Conservation (phyloP, 2,888 invertebrate genomes). For the Hermodice carunculata region DNA sequence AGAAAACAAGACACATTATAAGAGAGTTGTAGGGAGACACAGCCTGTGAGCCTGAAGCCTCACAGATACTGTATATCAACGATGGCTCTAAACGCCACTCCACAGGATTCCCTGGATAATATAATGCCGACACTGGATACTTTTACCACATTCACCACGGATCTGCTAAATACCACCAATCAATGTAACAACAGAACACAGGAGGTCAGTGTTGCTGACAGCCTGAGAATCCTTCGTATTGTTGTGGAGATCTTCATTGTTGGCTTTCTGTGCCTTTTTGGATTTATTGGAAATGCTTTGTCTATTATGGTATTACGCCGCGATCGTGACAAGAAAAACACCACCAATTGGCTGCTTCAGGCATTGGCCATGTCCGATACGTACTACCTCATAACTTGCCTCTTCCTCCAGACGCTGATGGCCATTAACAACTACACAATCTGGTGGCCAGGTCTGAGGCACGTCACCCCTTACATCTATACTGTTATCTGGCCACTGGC, state of each 20-base stretch:
- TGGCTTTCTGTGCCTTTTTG: slow-evolving; percentile 34
- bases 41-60: too few species aligned
- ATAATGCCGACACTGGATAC: too few species aligned
- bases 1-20: too few species aligned
- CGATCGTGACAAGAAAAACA: slow-evolving; percentile 36
- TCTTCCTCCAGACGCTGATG: slow-evolving; percentile 38
- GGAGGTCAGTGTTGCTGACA: too few species aligned
- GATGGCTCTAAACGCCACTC: too few species aligned
- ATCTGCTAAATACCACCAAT: too few species aligned
- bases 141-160: too few species aligned
- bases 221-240: slow-evolving; percentile 25
- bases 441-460: slow-evolving; percentile 33
- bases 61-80: too few species aligned
- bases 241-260: slow-evolving; percentile 38
- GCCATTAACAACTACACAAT: slow-evolving; percentile 28
- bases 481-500: slow-evolving; percentile 38
- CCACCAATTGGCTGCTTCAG: slow-evolving; percentile 41
- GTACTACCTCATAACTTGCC: slow-evolving; percentile 40
- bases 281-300: slow-evolving; percentile 38
- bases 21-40: too few species aligned
- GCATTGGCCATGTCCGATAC: slow-evolving; percentile 39
- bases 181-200: too few species aligned
- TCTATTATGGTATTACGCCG: slow-evolving; percentile 35
- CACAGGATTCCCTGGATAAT: too few species aligned
- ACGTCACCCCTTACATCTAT: slow-evolving; percentile 19